Evolutionary conservation across 2,113 vertebrate genomes (phyloP), one percentile per base, ranked within the genome.

Genomic region (Aplodontia rufa): DNA sequence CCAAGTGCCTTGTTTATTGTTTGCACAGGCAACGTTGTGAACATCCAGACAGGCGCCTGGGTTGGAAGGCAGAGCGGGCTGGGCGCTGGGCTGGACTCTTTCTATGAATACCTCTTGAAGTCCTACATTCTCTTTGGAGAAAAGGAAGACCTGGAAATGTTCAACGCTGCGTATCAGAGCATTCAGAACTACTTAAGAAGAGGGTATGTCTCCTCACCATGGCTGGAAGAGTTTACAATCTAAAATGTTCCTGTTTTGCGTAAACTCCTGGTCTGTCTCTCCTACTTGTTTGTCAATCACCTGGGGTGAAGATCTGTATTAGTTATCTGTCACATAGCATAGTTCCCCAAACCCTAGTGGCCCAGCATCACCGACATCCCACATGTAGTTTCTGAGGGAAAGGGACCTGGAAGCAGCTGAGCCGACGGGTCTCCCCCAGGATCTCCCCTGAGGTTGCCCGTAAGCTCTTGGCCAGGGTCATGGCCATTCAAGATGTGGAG

Each of bases 61-160:
- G 99, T 99, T 78, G 99, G 99, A 42, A 99, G 99, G 98, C 99
- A 99, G 96, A 99, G 99, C n/a, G 99, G 99, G 7, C 96, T 99
- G 81, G 99, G 99, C 68, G 99, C 99, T 2, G 99, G 99, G 4
- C 99, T 99, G 83, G 99, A 99, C 94, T 99, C 99, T 0, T 99
- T 99, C 98, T 99, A 99, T 35, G 99, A 99, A 96, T 99, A 99
- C 96, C 98, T 99, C 86, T 98, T 99, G 71, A 99, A 99, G 95
- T 99, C 99, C 0, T 99, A 99, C 98, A 99, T 99, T 93, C 99
- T 99, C 45, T 99, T 99, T 97, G 99, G 99, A 94, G 99, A 99
- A 90, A 99, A 99, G 81, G 99, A 99, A 79, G 99, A 99, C 96
- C 98, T 99, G 95, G 98, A 98, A 55, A 99, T 99, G 99, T 99